Evolutionary conservation across 2,797 vertebrate genomes (phyloP), one percentile per base, ranked within the genome.

Genomic region (Kryptolebias ocellatus): DNA sequence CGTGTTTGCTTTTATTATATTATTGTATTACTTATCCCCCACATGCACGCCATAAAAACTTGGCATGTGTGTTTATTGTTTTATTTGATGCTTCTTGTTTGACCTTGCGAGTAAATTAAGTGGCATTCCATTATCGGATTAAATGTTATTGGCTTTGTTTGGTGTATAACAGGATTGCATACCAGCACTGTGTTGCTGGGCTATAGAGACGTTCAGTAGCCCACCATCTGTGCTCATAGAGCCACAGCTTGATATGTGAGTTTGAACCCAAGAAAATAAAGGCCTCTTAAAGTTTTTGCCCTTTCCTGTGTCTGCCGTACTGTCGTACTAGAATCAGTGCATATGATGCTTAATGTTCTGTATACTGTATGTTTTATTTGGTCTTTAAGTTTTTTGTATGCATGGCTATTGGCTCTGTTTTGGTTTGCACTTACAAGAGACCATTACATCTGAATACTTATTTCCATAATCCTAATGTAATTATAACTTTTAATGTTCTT

Each of bases 121-220:
- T 71, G 2, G 54, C 80, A 80, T 88, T 75, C 75, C 76, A 81
- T 93, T 88, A 91, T 65, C 65, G 86, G 89, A 93, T 93, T 92
- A 93, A 86, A 81, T 86, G 80, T 68, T 76, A 77, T 54, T 85
- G 80, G 79, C 83, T 89, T 87, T 83, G 84, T 87, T 80, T 87
- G 82, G 79, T 83, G 79, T 60, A 37, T 83, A 91, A 89, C 80
- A 83, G 77, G 82, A 90, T 90, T 89, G 74, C 51, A 80, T 75
- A 70, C 63, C 77, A 75, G 82, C 77, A 75, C 83, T 53, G 74
- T 60, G 66, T 53, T 77, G 52, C 72, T 12, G n/a, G 51, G 67
- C 31, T 74, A 53, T 77, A 72, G 84, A 74, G 71, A 60, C 14
- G 47, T 78, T 53, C 75, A 61, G 56, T 20, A 29, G 49, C 47